Base-by-base conservation (phyloP, 2,113 vertebrate genomes). In the Cynocephalus volans region DNA sequence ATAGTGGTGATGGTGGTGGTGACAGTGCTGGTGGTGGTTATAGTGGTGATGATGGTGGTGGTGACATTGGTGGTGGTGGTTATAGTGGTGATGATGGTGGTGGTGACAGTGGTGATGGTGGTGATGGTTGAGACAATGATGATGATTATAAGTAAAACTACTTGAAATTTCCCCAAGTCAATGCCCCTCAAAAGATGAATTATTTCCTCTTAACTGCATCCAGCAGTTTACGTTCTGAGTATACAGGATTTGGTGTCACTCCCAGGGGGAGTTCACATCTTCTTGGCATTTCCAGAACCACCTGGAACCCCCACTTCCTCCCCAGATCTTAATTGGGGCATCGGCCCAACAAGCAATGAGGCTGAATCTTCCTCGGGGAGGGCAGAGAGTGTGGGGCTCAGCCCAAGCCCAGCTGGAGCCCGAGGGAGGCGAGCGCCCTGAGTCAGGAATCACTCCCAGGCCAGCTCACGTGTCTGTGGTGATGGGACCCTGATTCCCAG, bases 21-120 rank as follows among this genome's bases (percentile, higher is more conserved):
- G 62, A 2, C 28, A 23, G 5, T 56, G 65, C 2, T 45, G n/a
- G 2, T 9, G 8, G 0, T 24, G 69, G 3, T 60, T 26, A 0
- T 33, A 11, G 12, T 33, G 26, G 12, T 6, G 11, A 4, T 0
- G 28, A 5, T n/a, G 31, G 0, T 76, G 45, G 26, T 52, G 26
- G 13, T 50, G 26, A 9, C 1, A 6, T 1, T 33, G 45, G 7
- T n/a, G 50, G 28, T 52, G 31, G 6, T 11, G 17, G 8, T 33
- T 10, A 31, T n/a, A 10, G 11, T 79, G 75, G 26, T 28, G 24
- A 15, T 26, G 65, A 18, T 5, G 4, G 21, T 85, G 45, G 7
- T 14, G 48, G 1, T 17, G 21, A 11, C 17, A 31, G 13, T 33
- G 41, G 7, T 31, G 23, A 17, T 18, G 8, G 26, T 7, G 21